Conservation (phyloP, 37 sponge, comb jelly and placozoan genomes). For the Agelas oroides region DNA sequence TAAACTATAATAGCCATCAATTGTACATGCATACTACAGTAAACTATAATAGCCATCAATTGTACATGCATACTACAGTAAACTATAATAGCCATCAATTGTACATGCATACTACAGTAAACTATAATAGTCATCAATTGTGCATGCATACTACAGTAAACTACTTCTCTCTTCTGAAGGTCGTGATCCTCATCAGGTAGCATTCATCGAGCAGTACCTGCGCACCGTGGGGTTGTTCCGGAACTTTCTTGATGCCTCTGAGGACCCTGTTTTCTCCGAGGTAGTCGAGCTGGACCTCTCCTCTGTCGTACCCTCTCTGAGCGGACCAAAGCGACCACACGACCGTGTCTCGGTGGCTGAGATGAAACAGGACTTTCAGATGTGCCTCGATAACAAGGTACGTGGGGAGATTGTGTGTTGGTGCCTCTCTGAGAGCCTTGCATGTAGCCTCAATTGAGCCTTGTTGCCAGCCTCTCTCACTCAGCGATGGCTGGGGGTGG, state of each 20-base stretch:
- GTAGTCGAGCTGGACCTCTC: conserved; percentile 81
- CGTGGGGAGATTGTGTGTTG: not conserved
- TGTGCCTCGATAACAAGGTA: conserved; percentile 86
- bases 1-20: no score
- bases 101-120: no score
- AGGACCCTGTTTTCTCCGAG: conserved; percentile 83
- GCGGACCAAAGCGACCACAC: conserved; percentile 94
- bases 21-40: no score
- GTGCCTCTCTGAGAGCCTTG: not conserved
- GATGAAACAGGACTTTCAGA: conserved; percentile 88
- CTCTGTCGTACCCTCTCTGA: conserved; percentile 81
- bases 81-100: no score
- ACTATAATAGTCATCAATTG: no score
- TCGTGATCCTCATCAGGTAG: conserved; percentile 40
- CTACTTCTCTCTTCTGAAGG: conserved; percentile 31
- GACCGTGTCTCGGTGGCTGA: conserved; percentile 84
- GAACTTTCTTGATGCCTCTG: conserved; percentile 50
- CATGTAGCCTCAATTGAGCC: not conserved
- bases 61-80: no score
- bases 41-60: no score
- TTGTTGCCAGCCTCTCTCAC: not conserved
- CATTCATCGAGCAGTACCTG: conserved; percentile 72
- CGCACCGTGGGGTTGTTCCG: conserved; percentile 73
- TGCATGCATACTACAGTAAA: no score
- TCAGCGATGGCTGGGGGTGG: no score